phyloP scores from a whole-genome alignment of 2,113 vertebrate species.

The Sphaerodactylus townsendi region DNA sequence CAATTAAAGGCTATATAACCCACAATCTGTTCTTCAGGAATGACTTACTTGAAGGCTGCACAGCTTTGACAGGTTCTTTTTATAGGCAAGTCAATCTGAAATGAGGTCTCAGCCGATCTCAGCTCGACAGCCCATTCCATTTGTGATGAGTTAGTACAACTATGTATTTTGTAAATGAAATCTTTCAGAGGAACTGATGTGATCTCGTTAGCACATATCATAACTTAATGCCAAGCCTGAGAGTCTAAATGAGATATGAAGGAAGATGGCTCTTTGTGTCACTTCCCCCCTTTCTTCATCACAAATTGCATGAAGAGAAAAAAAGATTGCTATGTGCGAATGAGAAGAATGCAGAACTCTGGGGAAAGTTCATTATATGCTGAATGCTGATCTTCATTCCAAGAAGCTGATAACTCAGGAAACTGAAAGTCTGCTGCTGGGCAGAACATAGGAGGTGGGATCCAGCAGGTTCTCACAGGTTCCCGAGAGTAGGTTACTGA shows the following conservation, averaged over 20 bases:
- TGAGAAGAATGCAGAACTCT: neutral
- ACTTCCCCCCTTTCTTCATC: neutral
- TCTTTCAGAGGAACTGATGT: neutral
- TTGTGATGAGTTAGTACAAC: neutral
- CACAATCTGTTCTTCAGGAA: neutral
- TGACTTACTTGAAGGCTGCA: neutral
- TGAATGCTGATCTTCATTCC: neutral
- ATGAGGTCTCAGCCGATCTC: neutral
- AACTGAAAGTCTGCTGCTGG: neutral
- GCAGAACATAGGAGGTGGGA: neutral
- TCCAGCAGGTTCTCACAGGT: no score
- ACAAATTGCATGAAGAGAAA: neutral
- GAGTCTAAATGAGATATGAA: neutral
- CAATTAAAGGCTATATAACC: neutral
- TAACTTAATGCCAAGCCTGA: neutral
- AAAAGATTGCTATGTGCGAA: neutral
- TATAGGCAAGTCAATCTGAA: neutral
- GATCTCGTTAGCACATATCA: neutral
- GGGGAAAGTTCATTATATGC: neutral
- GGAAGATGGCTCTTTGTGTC: neutral
- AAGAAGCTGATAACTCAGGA: neutral
- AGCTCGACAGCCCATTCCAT: neutral
- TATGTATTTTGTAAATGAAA: neutral
- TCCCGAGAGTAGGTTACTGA: no score
- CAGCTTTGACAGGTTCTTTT: neutral